A percentile compares a stretch with the other conserved stretches of the same genome.
Evolutionary conservation across 2,113 vertebrate species (phyloP).

Genomic region (Prionailurus bengalensis): DNA sequence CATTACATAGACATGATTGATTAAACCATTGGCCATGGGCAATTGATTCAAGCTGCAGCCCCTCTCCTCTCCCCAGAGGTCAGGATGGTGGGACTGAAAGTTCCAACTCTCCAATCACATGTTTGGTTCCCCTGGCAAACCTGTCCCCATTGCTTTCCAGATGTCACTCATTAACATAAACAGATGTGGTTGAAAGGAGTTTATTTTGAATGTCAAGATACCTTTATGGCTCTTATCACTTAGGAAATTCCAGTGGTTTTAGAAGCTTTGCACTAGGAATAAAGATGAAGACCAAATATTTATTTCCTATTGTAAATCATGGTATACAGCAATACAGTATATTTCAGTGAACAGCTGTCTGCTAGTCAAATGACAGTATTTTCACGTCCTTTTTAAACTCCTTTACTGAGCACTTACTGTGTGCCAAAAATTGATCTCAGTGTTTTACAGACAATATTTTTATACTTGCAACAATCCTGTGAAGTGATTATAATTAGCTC

Average conservation of each 20-base stretch:
- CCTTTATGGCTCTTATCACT: not conserved
- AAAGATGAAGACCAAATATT: not conserved
- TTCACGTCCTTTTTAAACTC: not conserved
- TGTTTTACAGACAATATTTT: constrained; percentile 17
- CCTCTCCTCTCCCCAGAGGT: not conserved
- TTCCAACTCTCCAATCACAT: not conserved
- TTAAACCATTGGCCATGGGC: not conserved
- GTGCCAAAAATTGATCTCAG: not conserved
- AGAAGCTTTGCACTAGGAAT: not conserved
- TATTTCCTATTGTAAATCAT: not conserved
- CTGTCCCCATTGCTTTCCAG: not conserved
- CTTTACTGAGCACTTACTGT: not conserved
- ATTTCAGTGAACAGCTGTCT: not conserved
- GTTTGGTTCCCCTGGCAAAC: not conserved
- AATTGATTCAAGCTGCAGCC: not conserved
- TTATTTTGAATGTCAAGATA: not conserved
- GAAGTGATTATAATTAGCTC: not conserved
- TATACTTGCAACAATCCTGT: not conserved
- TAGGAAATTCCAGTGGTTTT: not conserved
- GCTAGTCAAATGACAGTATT: not conserved
- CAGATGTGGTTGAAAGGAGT: not conserved
- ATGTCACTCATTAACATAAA: not conserved
- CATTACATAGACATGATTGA: not conserved
- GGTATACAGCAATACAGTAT: not conserved
- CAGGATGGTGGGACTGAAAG: not conserved